Evolutionary conservation across 2,113 vertebrate species (phyloP), one percentile per base, ranked within the genome.

Genomic region (Varanus komodoensis): DNA sequence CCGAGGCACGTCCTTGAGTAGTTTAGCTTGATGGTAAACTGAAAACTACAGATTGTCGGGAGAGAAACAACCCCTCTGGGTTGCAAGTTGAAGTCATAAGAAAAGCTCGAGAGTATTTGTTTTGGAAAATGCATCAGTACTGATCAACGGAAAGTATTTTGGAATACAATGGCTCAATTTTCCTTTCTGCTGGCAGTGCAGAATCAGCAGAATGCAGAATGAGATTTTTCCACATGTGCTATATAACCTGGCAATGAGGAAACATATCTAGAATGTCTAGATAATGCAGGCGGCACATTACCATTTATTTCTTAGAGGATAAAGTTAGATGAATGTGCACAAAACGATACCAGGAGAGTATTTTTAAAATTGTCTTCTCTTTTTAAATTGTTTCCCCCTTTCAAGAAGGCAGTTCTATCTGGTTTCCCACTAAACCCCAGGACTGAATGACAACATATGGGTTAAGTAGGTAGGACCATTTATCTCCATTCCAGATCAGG

Each of bases 71-170:
- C 38, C 38, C 38, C 38, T 44, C 38, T 44, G 38, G 38, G 38
- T 44, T 44, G 38, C 38, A 44, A 21, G 44, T 57, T 57, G 52
- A 80, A 52, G 29, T 52, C 52, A 57, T 81, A 82, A 82, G 54
- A 61, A 61, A 82, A 61, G 54, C 17, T 57, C 17, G 50, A 23
- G 48, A 61, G 1, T 21, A 23, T 17, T 82, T 61, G 61, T 32
- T n/a, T 82, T 4, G 25, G 82, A 8, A 6, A 89, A 0, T 4
- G 2, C 23, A 21, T 71, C 89, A 57, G 29, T 90, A 48, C 73
- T 90, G 92, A 93, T 93, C 19, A 92, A 32, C 1, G 85, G 15
- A 61, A 83, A 19, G 6, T 2, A 85, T 87, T 94, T 91, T 92
- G 75, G 68, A 87, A 11, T 75, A 48, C 52, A 15, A 93, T 68